Conservation (phyloP, 2,797 vertebrate genomes). For the Molossus alvarezi region DNA sequence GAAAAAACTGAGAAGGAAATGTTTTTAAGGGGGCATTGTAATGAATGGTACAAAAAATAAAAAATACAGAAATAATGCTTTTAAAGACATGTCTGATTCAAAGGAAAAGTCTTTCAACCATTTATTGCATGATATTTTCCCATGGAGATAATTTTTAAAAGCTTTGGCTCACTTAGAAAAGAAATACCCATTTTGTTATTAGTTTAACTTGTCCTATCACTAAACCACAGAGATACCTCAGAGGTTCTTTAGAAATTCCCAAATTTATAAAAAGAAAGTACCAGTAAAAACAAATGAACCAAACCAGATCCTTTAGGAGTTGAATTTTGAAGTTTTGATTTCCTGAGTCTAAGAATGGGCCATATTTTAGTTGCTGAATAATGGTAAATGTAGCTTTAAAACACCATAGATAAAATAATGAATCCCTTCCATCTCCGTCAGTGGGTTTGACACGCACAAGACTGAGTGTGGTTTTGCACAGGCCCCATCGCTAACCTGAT, state of each 20-base stretch:
- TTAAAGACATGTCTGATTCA: conserved; percentile 66
- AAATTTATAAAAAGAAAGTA: conserved; percentile 78
- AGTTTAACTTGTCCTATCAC: conserved; percentile 73
- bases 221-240: conserved; percentile 81
- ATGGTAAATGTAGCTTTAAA: neutral
- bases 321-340: conserved; percentile 69
- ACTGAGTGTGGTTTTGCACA: neutral
- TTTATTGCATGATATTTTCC: conserved; percentile 77
- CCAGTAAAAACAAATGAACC: conserved; percentile 78
- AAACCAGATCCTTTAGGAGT: conserved; percentile 72
- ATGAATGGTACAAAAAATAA: conserved; percentile 49
- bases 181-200: conserved; percentile 76
- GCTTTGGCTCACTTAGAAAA: conserved; percentile 71
- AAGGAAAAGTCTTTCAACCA: conserved; percentile 71
- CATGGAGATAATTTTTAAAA: conserved; percentile 84
- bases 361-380: conserved; percentile 69
- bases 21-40: conserved; percentile 57
- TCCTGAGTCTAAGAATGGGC: conserved; percentile 69
- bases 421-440: neutral
- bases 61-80: conserved; percentile 40
- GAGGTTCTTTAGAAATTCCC: conserved; percentile 85
- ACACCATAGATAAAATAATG: neutral
- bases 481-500: neutral
- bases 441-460: neutral
- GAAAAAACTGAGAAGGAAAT: conserved; percentile 47